A percentile compares a stretch with the other conserved stretches of the same genome.
These are phyloP conservation scores for Clarias magur DNA, from an alignment of 2,113 vertebrate genomes.

Conservation along the genomic window DNA sequence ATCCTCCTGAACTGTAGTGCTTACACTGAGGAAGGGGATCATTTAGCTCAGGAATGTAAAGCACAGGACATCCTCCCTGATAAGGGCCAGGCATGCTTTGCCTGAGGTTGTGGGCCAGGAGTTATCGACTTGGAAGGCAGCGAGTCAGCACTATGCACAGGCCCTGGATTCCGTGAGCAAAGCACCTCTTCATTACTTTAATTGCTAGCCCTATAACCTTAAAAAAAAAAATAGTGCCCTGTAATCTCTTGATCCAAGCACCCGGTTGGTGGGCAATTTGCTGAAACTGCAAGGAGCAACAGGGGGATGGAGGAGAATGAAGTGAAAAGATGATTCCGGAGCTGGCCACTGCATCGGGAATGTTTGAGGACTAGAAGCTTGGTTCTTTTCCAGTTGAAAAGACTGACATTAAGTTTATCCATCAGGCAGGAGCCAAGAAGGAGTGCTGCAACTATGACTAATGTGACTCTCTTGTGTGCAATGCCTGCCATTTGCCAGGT, in stretches of 20 bases:
- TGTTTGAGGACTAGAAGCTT: constrained; percentile 1
- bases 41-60: constrained; percentile 64
- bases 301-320: not conserved
- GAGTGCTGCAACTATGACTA: constrained; percentile 70
- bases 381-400: not conserved
- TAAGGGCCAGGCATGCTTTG: constrained; percentile 55
- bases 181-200: constrained; percentile 64
- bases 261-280: constrained; percentile 48
- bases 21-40: constrained; percentile 56
- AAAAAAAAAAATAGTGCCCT: constrained; percentile 48
- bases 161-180: constrained; percentile 52
- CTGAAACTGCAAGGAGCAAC: constrained; percentile 18
- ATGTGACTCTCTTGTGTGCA: constrained; percentile 53
- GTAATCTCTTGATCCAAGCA: constrained; percentile 49
- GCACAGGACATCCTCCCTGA: constrained; percentile 58
- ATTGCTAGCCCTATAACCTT: constrained; percentile 62
- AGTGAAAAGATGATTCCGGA: not conserved
- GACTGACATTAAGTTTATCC: constrained; percentile 36
- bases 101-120: constrained; percentile 52
- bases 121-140: constrained; percentile 54
- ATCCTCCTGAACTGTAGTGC: constrained; percentile 58
- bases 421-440: constrained; percentile 61
- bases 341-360: constrained; percentile 26
- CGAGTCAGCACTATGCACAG: constrained; percentile 50
- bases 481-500: constrained; percentile 58